Evolutionary conservation across 2,113 vertebrate species (phyloP), one percentile per base, ranked within the genome.

Genomic region (Peucedramus taeniatus): DNA sequence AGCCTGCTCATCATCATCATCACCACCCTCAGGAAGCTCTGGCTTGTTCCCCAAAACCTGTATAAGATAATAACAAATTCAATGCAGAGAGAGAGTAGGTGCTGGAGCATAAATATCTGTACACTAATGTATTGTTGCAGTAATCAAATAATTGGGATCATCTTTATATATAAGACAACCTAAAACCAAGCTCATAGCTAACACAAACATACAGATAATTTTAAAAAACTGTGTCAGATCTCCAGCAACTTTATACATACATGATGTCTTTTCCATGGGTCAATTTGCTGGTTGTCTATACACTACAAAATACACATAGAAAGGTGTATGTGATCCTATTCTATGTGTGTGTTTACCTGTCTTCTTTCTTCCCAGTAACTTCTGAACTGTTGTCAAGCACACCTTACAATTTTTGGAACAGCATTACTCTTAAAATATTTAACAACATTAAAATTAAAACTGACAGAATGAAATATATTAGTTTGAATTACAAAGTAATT

Each of bases 41-140:
- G 98, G 98, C 92, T 98, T 99, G 13, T 17, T 33, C 40, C 99
- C 99, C 86, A 99, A 98, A 91, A 99, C 98, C 99, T 99, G 51
- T 23, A 31, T 12, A 75, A 24, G 69, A 59, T 15, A 91, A 69
- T 44, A 71, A 85, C 31, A 77, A 95, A 91, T 49, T 54, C 35
- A 83, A 5, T 84, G 53, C 30, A 77, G 49, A 85, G 14, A 44
- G n/a, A 56, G 13, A 59, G 35, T 9, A 54, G 19, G 13, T 51
- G n/a, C 71, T 44, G 3, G 3, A 78, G 39, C 23, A 40, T 11
- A 72, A 89, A 59, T 15, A 54, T 14, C 7, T 35, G 28, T 24
- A 50, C 37, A 28, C 2, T 21, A 15, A 49, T 3, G 6, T n/a
- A 18, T 14, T 80, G 35, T 50, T 1, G 0, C 10, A 15, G 40